A percentile compares a stretch with the other conserved stretches of the same genome.
These are phyloP conservation scores for Dolichotis patagonum DNA, from an alignment of 2,113 vertebrate species.

Conservation along the genomic window DNA sequence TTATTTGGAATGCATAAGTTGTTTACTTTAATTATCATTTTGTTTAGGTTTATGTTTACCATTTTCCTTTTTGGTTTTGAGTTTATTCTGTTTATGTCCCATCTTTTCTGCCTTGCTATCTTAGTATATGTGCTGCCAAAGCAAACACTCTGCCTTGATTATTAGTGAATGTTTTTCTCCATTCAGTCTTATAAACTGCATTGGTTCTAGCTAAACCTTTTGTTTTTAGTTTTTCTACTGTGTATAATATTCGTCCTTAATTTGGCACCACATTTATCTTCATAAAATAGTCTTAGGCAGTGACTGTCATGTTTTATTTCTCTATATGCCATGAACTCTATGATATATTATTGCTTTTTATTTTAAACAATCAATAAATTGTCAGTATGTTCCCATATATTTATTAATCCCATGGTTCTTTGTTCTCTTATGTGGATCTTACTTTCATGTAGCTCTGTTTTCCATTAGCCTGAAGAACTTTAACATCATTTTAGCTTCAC, in stretches of 20 bases:
- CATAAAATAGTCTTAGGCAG: not conserved
- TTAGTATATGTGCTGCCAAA: too few relatives aligned
- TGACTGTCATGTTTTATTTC: not conserved
- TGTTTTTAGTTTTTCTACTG: not conserved
- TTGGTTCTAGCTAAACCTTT: not conserved
- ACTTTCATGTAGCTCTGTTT: not conserved
- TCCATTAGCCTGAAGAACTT: not conserved
- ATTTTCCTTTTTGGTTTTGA: not conserved
- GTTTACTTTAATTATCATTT: not conserved
- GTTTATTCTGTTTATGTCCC: not conserved
- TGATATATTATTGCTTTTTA: not conserved
- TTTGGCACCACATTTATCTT: not conserved
- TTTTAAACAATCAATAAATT: not conserved
- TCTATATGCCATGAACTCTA: not conserved
- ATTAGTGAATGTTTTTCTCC: not conserved
- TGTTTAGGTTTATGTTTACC: not conserved
- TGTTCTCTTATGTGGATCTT: not conserved
- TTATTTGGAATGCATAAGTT: not conserved
- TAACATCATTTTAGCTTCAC: not conserved
- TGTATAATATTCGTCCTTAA: not conserved
- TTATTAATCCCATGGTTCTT: not conserved
- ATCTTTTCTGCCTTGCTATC: not conserved
- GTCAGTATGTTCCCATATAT: not conserved
- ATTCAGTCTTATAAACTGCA: not conserved
- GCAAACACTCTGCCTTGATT: too few relatives aligned